These are phyloP conservation scores for Triops cancriformis DNA, from an alignment of 1,140 invertebrate genomes.

Conservation along the genomic window DNA sequence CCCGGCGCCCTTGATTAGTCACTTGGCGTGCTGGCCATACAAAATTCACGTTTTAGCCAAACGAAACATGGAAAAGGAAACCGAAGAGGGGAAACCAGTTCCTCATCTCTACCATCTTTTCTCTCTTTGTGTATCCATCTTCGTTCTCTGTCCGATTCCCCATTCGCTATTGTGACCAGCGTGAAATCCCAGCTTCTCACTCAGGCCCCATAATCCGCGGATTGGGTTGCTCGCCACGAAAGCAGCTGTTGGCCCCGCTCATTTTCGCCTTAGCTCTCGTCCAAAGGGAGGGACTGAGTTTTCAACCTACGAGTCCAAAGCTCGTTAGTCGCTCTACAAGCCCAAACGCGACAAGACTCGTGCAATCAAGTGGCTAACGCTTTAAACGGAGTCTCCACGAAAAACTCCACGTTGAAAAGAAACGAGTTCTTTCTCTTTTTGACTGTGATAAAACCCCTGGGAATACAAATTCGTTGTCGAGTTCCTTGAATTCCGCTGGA, in stretches of 20 bases:
- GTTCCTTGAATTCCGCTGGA: not conserved
- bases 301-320: not conserved
- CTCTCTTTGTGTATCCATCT: not conserved
- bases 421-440: not conserved
- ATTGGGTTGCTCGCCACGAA: not conserved
- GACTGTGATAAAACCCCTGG: not conserved
- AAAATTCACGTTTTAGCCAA: not conserved
- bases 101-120: not conserved
- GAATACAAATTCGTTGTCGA: not conserved
- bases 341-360: not conserved
- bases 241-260: not conserved
- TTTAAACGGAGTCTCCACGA: not conserved
- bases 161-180: not conserved
- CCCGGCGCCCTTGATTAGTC: not conserved
- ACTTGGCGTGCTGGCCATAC: constrained; percentile 2
- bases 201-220: not conserved
- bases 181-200: not conserved
- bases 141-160: not conserved
- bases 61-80: not conserved
- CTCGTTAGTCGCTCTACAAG: not conserved
- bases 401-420: not conserved
- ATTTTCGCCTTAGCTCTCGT: not conserved
- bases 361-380: not conserved
- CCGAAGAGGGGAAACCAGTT: not conserved
- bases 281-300: not conserved